Percentiles rank a stretch among this genome's conserved stretches.
phyloP scores from a whole-genome alignment of 2,113 vertebrate species.

The Numida meleagris region DNA sequence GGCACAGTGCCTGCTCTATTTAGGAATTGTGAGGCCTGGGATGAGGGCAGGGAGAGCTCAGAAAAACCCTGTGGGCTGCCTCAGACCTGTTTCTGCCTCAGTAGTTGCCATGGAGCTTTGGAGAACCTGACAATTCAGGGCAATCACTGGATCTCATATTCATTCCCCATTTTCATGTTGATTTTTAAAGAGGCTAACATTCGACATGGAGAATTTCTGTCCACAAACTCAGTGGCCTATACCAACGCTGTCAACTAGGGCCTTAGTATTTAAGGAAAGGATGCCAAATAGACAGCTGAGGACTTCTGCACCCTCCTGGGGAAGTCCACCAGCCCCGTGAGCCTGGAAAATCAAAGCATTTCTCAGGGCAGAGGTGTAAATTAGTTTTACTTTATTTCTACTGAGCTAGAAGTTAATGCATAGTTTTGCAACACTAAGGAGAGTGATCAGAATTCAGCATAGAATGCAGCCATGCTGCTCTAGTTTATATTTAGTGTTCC shows the following conservation, averaged over 20 bases:
- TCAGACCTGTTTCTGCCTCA: constrained; percentile 38
- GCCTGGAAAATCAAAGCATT: background rate
- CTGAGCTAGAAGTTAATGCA: background rate
- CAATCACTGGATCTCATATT: background rate
- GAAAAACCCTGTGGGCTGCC: constrained; percentile 1
- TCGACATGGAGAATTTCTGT: background rate
- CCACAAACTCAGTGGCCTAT: background rate
- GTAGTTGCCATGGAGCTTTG: constrained; percentile 53
- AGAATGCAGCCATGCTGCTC: background rate
- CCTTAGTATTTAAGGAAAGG: background rate
- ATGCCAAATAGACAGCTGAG: background rate
- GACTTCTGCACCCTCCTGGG: background rate
- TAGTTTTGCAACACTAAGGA: background rate
- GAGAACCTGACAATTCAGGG: constrained; percentile 25
- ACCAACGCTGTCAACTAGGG: background rate
- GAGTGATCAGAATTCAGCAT: background rate
- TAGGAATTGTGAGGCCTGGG: constrained; percentile 5
- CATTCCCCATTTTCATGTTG: background rate
- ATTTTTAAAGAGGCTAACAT: background rate
- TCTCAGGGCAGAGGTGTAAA: background rate
- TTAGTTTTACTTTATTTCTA: background rate
- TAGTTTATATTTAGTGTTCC: background rate
- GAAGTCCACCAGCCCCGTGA: accelerated
- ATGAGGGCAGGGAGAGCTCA: constrained; percentile 25
- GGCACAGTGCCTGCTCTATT: background rate